A percentile compares a stretch with the other conserved stretches of the same genome.
phyloP scores from a whole-genome alignment of 2,797 vertebrate genomes.

The Lophius americanus region DNA sequence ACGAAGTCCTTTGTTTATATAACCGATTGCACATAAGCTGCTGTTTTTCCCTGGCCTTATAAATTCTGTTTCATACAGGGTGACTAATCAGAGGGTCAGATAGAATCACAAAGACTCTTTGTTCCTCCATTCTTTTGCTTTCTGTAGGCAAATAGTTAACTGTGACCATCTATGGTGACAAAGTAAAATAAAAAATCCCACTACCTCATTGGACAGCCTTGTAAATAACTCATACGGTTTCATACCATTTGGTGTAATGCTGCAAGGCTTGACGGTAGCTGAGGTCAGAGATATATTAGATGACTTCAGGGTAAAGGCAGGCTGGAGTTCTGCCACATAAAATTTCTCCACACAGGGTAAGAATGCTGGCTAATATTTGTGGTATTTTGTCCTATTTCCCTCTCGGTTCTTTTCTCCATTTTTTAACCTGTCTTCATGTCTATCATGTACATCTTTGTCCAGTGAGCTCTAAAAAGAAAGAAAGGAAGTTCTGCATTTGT shows the following conservation, averaged over 20 bases:
- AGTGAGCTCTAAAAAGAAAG: slow-evolving; percentile 21
- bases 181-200: slow-evolving; percentile 28
- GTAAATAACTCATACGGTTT: slow-evolving; percentile 67
- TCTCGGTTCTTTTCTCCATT: slow-evolving; percentile 9
- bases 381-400: slow-evolving; percentile 9
- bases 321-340: slow-evolving; percentile 53
- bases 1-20: neutral
- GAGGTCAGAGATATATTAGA: slow-evolving; percentile 67
- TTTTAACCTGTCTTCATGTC: slow-evolving; percentile 21
- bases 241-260: slow-evolving; percentile 42
- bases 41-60: slow-evolving; percentile 7
- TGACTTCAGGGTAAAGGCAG: slow-evolving; percentile 72
- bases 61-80: slow-evolving; percentile 11
- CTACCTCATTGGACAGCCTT: slow-evolving; percentile 64
- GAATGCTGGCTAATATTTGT: slow-evolving; percentile 30
- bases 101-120: slow-evolving; percentile 16
- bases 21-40: slow-evolving; percentile 6
- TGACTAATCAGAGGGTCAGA: slow-evolving; percentile 6
- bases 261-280: slow-evolving; percentile 50
- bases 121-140: slow-evolving; percentile 33
- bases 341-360: slow-evolving; percentile 43
- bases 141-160: slow-evolving; percentile 36
- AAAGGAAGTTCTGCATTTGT: slow-evolving; percentile 14
- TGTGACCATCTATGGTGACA: slow-evolving; percentile 69
- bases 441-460: slow-evolving; percentile 28